Evolutionary conservation across 37 sponge, comb jelly and placozoan genomes (phyloP).

Genomic region (Chondrosia reniformis): DNA sequence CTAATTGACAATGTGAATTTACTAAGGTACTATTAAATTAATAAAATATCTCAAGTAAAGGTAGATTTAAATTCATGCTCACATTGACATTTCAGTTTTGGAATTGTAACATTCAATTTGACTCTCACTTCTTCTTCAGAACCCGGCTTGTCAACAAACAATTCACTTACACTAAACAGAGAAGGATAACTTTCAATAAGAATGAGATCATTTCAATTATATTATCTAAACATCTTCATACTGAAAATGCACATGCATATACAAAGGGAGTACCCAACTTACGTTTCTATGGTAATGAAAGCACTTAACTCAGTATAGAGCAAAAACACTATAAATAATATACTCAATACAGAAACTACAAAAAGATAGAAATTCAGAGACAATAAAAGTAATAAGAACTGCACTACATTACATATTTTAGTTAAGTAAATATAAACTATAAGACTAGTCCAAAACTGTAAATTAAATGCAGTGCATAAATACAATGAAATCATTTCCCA

Average conservation of each 20-base stretch:
- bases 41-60: no score
- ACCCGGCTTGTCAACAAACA: slow-evolving; percentile 26
- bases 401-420: no score
- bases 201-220: neutral
- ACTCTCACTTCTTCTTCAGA: slow-evolving; percentile 20
- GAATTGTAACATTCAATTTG: slow-evolving; percentile 1
- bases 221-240: neutral
- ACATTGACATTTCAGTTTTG: slow-evolving; percentile 23
- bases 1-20: no score
- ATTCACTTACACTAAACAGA: slow-evolving; percentile 1
- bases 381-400: neutral
- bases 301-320: slow-evolving; percentile 9
- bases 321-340: neutral
- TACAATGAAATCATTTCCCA: neutral
- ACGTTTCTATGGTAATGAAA: slow-evolving; percentile 19
- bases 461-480: no score
- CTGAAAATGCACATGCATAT: neutral
- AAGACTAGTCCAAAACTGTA: no score
- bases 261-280: neutral
- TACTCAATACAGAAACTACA: neutral
- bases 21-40: no score
- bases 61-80: no score
- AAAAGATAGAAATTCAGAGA: neutral
- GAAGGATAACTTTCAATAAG: neutral
- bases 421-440: no score